A percentile compares a stretch with the other conserved stretches of the same genome.
Conservation (phyloP, 2,797 vertebrate species). For the Nannoperca obscura region DNA sequence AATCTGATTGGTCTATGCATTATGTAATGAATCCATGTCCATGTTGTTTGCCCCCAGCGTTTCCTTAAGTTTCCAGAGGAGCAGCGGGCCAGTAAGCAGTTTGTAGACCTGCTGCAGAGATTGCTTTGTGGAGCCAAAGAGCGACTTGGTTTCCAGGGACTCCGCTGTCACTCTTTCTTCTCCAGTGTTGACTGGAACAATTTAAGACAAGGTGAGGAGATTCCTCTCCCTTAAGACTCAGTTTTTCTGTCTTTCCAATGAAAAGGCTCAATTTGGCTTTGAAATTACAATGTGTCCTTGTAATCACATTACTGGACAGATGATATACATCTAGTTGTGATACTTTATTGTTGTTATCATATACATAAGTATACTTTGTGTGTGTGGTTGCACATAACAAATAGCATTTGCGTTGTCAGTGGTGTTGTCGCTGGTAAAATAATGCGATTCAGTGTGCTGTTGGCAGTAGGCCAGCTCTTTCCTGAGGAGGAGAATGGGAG, state of each 20-base stretch:
- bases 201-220: conserved; percentile 90
- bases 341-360: conserved; percentile 35
- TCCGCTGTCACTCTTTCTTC: conserved; percentile 96
- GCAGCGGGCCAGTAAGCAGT: conserved; percentile 87
- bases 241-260: conserved; percentile 25
- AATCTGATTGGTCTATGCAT: conserved; percentile 19
- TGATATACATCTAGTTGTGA: conserved; percentile 30
- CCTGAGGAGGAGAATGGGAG: conserved; percentile 85
- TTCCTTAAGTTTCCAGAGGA: conserved; percentile 94
- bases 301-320: conserved; percentile 20
- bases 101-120: conserved; percentile 92
- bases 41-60: conserved; percentile 78
- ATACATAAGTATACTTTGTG: not conserved
- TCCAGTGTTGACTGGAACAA: conserved; percentile 90
- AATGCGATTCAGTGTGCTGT: conserved; percentile 70
- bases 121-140: conserved; percentile 91
- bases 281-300: conserved; percentile 23
- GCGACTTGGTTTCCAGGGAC: conserved; percentile 90
- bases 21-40: conserved; percentile 19
- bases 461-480: conserved; percentile 77
- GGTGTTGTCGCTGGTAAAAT: conserved; percentile 67
- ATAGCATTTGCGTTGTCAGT: conserved; percentile 27
- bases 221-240: conserved; percentile 23
- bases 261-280: conserved; percentile 34
- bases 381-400: conserved; percentile 34